These are phyloP conservation scores for Podarcis siculus DNA, from an alignment of 2,797 vertebrate species.

Conservation along the genomic window DNA sequence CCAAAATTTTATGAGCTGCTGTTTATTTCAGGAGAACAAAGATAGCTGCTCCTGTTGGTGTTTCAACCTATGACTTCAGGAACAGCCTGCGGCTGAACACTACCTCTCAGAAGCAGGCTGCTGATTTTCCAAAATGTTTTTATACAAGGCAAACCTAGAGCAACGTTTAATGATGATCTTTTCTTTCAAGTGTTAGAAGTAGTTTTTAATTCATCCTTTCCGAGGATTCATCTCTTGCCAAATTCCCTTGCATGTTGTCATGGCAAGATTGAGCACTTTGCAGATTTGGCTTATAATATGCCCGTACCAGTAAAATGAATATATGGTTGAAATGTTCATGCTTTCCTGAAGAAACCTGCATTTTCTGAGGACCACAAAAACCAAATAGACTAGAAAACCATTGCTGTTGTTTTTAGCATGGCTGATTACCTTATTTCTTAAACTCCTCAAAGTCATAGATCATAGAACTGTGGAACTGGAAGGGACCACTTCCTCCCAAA, in stretches of 20 bases:
- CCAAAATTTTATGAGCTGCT: not conserved
- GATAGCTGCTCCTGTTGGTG: not conserved
- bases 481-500: too few species aligned
- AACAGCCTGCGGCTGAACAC: not conserved
- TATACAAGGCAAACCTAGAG: not conserved
- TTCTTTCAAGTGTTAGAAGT: slow-evolving; percentile 23
- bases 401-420: slow-evolving; percentile 15
- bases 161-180: slow-evolving; percentile 38
- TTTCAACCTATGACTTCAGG: slow-evolving; percentile 27
- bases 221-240: slow-evolving; percentile 28
- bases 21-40: slow-evolving; percentile 13
- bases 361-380: slow-evolving; percentile 18
- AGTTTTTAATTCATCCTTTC: slow-evolving; percentile 15
- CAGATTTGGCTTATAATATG: slow-evolving; percentile 27
- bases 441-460: not conserved
- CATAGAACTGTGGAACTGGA: too few species aligned
- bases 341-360: slow-evolving; percentile 40
- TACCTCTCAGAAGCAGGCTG: slow-evolving; percentile 30
- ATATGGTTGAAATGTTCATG: not conserved
- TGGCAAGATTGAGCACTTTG: slow-evolving; percentile 35
- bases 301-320: slow-evolving; percentile 23
- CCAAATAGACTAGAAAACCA: slow-evolving; percentile 40
- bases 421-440: slow-evolving; percentile 37
- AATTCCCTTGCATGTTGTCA: slow-evolving; percentile 16
- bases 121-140: slow-evolving; percentile 40